phyloP scores from a whole-genome alignment of 2,797 vertebrate species.

The Spea hammondii region DNA sequence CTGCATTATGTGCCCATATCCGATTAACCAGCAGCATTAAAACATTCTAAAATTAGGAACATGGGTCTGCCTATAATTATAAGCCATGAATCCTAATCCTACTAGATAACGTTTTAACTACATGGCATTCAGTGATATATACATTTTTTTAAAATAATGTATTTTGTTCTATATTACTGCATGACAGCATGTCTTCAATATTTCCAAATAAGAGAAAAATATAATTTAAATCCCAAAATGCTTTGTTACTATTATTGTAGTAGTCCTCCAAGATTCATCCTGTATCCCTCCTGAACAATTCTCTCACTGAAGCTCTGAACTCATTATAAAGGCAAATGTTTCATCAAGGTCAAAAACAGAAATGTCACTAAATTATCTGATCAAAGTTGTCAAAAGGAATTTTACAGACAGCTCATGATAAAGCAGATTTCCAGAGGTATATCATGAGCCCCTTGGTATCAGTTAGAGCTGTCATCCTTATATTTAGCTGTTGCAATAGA shows the following conservation, averaged over 20 bases:
- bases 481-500: slow-evolving; percentile 28
- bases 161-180: too few species aligned
- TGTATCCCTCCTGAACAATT: neutral
- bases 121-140: too few species aligned
- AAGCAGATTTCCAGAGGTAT: slow-evolving; percentile 31
- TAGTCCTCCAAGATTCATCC: neutral
- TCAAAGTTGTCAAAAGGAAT: slow-evolving; percentile 20
- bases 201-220: too few species aligned
- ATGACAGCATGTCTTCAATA: too few species aligned
- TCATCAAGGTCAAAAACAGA: slow-evolving; percentile 26
- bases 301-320: neutral
- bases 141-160: too few species aligned
- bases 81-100: too few species aligned
- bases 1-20: too few species aligned
- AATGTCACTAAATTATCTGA: slow-evolving; percentile 31
- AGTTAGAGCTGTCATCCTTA: slow-evolving; percentile 24
- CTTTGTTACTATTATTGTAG: neutral
- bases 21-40: too few species aligned
- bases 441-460: slow-evolving; percentile 25
- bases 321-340: slow-evolving; percentile 23
- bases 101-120: too few species aligned
- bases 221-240: too few species aligned
- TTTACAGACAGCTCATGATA: slow-evolving; percentile 21
- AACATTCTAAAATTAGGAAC: too few species aligned
- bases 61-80: too few species aligned